These are phyloP conservation scores for Diorhabda elongata DNA, from an alignment of 1,140 invertebrate genomes.

Conservation along the genomic window DNA sequence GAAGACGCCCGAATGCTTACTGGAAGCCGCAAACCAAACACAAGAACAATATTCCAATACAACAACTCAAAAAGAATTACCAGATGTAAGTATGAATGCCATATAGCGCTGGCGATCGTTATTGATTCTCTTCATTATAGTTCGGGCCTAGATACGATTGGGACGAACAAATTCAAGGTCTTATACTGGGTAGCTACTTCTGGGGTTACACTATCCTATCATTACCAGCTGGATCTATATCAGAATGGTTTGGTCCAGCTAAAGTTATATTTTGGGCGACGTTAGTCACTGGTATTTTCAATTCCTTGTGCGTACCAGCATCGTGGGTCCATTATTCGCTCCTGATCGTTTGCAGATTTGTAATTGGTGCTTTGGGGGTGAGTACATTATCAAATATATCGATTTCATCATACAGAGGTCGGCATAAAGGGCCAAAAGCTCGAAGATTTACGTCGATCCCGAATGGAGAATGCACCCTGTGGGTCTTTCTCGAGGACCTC, in stretches of 20 bases:
- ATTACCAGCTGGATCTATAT: conserved; percentile 42
- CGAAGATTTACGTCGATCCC: no score
- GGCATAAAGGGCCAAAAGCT: no score
- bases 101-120: not conserved
- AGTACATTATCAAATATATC: conserved; percentile 23
- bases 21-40: conserved; percentile 13
- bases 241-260: conserved; percentile 49
- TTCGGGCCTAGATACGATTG: conserved; percentile 53
- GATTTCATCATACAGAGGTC: not conserved
- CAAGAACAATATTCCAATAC: not conserved
- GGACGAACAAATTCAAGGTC: conserved; percentile 58
- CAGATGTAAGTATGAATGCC: not conserved
- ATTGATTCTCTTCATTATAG: conserved; percentile 30
- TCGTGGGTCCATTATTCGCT: conserved; percentile 58
- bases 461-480: no score
- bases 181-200: conserved; percentile 64
- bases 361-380: conserved; percentile 64
- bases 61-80: not conserved
- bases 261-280: conserved; percentile 66
- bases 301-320: conserved; percentile 61
- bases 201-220: conserved; percentile 53
- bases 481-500: no score
- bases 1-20: conserved; percentile 33
- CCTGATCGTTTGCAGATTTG: conserved; percentile 59
- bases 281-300: conserved; percentile 64